Percentiles rank a stretch among this genome's conserved stretches.
These are phyloP conservation scores for Cygnus olor DNA, from an alignment of 2,797 vertebrate genomes.

Conservation along the genomic window DNA sequence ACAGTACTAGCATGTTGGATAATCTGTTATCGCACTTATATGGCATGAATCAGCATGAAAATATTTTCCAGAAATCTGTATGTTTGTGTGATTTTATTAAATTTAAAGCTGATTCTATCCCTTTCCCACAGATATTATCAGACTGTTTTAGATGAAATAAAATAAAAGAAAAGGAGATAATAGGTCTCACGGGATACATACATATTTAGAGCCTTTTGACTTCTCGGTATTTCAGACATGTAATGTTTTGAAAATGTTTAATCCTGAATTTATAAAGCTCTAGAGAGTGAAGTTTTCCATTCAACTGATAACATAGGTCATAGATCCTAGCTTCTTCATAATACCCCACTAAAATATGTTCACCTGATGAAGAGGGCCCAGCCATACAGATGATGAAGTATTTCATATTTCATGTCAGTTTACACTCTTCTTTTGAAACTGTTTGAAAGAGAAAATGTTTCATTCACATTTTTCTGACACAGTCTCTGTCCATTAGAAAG, in stretches of 20 bases:
- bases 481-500: not conserved
- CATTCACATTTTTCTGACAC: not conserved
- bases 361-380: not conserved
- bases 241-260: not conserved
- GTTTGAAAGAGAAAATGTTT: rapidly evolving
- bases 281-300: not conserved
- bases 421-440: not conserved
- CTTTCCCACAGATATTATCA: not conserved
- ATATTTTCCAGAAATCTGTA: not conserved
- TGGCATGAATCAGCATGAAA: slow-evolving; percentile 29
- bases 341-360: not conserved
- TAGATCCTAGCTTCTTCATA: not conserved
- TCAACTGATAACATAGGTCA: not conserved
- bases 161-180: not conserved
- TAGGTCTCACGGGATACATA: not conserved
- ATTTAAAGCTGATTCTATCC: slow-evolving; percentile 27
- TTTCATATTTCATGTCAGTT: not conserved
- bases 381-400: not conserved
- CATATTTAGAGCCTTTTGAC: slow-evolving; percentile 7
- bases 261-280: not conserved
- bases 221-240: not conserved
- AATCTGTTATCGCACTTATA: slow-evolving; percentile 31
- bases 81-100: slow-evolving; percentile 45
- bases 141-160: not conserved
- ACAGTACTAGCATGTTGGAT: slow-evolving; percentile 13